Base-by-base conservation (phyloP, 2,888 invertebrate genomes). In the Andrena dorsata region DNA sequence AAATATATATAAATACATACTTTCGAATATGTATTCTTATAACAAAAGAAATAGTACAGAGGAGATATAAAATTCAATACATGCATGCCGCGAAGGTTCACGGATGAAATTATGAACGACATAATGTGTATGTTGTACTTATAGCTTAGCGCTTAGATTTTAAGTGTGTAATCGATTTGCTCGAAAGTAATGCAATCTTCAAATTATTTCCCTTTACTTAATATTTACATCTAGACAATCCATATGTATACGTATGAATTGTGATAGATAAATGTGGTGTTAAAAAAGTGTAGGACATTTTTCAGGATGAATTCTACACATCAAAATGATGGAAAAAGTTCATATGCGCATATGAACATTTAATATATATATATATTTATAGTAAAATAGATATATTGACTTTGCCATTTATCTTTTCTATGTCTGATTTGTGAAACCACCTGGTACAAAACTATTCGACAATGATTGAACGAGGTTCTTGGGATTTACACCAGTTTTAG, bases 371-470 rank as follows among this genome's bases (percentile, higher is more conserved):
- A 32, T 35, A 41, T 41, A 16, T 41, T 41, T 41, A 41, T 41
- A 41, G 58, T 74, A 35, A 78, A 86, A 79, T 56, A 76, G 76
- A 80, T 26, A 26, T 28, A 58, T 58, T 23, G 61, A 69, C 49
- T 64, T 20, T 26, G 30, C 68, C 66, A 32, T 10, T 60, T 49
- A 70, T 47, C 13, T 41, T 35, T 58, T 8, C 56, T 89, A 89
- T 65, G 74, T 76, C 41, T 77, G 80, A 83, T 89, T 87, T 61
- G 86, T 85, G 82, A 89, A 91, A 76, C 92, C 91, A 74, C 91
- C 89, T 63, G 93, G 90, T 63, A 92, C 90, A 74, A 92, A 92
- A 85, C 89, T 92, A 41, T 88, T 90, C 53, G 90, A 81, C 47
- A 93, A 63, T 13, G 91, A 90, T 51, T 85, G 86, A 69, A 87